Evolutionary conservation across 2,113 vertebrate species (phyloP).

Genomic region (Lophochroa leadbeateri): DNA sequence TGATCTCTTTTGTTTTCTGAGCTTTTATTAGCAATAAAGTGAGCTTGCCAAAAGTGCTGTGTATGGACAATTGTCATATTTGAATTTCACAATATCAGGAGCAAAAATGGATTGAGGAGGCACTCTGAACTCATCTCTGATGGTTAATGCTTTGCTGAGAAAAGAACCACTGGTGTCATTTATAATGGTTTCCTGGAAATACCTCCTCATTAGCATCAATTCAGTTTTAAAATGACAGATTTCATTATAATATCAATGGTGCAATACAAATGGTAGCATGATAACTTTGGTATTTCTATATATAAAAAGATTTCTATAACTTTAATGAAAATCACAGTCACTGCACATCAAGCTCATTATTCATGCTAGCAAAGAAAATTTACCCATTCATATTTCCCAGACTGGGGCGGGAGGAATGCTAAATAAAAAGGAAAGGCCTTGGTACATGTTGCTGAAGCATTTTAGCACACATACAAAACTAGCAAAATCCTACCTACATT

Average conservation of each 20-base stretch:
- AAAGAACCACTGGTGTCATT: not conserved
- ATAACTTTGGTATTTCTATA: not conserved
- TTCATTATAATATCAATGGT: not conserved
- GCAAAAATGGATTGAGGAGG: not conserved
- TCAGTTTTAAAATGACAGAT: not conserved
- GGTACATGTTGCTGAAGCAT: not conserved
- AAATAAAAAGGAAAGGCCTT: not conserved
- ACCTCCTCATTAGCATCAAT: not conserved
- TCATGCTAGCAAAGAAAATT: not conserved
- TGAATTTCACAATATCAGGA: not conserved
- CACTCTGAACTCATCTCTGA: not conserved
- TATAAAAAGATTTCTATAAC: not conserved
- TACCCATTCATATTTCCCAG: not conserved
- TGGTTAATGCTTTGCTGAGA: not conserved
- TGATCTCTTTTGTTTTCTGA: not conserved
- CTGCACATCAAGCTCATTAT: not conserved
- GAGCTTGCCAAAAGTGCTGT: not conserved
- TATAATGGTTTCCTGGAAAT: not conserved
- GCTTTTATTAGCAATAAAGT: not conserved
- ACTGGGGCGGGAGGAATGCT: fast-evolving
- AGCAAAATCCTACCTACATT: not conserved
- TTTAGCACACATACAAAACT: not conserved
- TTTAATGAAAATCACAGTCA: not conserved
- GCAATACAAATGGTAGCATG: not conserved
- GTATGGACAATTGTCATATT: not conserved